Conservation (phyloP, 2,113 vertebrate genomes). For the Lepidothrix coronata region DNA sequence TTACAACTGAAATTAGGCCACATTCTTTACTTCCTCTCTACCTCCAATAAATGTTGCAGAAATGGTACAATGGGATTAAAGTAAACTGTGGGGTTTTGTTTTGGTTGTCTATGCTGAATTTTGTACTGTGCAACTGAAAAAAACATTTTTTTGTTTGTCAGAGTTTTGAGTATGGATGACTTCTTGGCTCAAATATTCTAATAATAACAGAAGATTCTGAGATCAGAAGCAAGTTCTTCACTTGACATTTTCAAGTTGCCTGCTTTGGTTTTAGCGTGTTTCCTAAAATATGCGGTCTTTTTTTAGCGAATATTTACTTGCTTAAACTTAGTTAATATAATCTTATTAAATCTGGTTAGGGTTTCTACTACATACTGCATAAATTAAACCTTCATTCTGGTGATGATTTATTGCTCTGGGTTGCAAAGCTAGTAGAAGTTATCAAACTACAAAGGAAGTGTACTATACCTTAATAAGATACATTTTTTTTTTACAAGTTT, state of each 20-base stretch:
- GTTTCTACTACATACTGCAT: neutral
- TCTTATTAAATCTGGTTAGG: neutral
- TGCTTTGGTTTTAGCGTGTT: neutral
- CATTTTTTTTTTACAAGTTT: neutral
- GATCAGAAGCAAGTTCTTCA: neutral
- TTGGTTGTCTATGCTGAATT: neutral
- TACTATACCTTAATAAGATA: neutral
- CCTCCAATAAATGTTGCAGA: neutral
- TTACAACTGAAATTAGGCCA: neutral
- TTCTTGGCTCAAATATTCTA: neutral
- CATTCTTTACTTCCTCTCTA: accelerated
- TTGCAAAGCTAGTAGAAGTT: neutral
- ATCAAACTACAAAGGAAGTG: neutral
- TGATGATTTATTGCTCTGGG: neutral
- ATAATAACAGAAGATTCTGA: neutral
- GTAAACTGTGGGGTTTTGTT: neutral
- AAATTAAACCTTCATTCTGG: neutral
- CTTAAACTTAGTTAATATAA: neutral
- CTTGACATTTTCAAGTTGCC: neutral
- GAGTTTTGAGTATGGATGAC: neutral
- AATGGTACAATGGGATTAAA: neutral
- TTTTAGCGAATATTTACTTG: neutral
- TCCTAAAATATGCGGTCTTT: neutral
- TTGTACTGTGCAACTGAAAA: neutral
- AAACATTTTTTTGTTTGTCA: neutral